Conservation (phyloP, 2,797 vertebrate genomes). For the Allobates femoralis region DNA sequence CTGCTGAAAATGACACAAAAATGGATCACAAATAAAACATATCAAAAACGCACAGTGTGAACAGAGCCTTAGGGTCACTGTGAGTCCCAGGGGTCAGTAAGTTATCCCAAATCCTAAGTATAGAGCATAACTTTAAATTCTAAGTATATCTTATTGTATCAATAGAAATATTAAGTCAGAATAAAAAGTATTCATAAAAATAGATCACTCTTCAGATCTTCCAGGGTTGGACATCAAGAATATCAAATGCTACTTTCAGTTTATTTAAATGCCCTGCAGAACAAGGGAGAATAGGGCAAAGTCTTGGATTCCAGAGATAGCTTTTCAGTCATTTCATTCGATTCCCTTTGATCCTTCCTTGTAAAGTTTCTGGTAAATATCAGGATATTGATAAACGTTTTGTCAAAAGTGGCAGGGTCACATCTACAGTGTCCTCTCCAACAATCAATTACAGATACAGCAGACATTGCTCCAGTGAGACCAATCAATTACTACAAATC, state of each 20-base stretch:
- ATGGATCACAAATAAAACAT: too few species aligned
- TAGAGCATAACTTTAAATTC: too few species aligned
- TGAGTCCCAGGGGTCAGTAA: too few species aligned
- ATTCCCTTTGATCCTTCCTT: conserved; percentile 51
- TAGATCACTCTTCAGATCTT: not conserved
- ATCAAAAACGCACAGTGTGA: too few species aligned
- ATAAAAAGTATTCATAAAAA: not conserved
- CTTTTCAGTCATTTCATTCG: conserved; percentile 24
- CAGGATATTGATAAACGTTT: conserved; percentile 43
- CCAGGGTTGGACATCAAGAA: not conserved
- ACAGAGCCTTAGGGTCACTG: too few species aligned
- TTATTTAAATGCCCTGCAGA: conserved; percentile 33
- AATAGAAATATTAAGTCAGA: not conserved
- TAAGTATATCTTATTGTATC: not conserved
- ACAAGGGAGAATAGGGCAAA: conserved; percentile 37
- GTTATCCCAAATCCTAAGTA: too few species aligned
- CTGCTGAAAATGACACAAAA: too few species aligned
- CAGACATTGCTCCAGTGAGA: not conserved
- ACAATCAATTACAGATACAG: conserved; percentile 1
- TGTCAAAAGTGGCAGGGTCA: conserved; percentile 22
- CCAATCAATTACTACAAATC: not conserved
- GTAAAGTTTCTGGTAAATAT: conserved; percentile 49
- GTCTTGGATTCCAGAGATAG: conserved; percentile 56
- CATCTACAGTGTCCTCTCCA: not conserved
- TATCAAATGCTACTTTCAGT: not conserved